A percentile compares a stretch with the other conserved stretches of the same genome.
phyloP scores from a whole-genome alignment of 2,888 invertebrate genomes.

The Epistrophella euchroma region DNA sequence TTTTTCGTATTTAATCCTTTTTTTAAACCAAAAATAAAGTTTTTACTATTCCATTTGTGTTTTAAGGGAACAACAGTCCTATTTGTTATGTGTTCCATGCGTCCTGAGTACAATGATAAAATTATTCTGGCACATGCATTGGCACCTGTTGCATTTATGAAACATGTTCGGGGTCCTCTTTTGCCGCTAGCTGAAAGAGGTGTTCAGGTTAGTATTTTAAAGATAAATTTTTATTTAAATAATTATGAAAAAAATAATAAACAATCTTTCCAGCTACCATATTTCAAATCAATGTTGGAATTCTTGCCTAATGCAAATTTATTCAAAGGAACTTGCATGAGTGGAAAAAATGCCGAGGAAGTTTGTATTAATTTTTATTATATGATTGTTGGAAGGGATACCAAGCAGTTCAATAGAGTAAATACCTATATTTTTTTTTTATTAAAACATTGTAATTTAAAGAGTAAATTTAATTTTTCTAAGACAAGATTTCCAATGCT shows the following conservation, averaged over 20 bases:
- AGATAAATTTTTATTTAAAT: background rate
- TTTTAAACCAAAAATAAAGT: no score
- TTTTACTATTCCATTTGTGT: no score
- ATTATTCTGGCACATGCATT: constrained; percentile 84
- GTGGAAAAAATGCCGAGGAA: constrained; percentile 59
- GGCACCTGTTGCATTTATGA: constrained; percentile 85
- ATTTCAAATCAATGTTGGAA: background rate
- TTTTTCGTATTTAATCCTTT: no score
- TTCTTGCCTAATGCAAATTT: background rate
- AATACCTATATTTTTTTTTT: constrained; percentile 2
- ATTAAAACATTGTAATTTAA: no score
- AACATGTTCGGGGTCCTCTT: constrained; percentile 80
- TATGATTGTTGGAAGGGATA: constrained; percentile 84
- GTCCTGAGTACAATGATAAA: constrained; percentile 85
- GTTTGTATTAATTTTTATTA: constrained; percentile 83
- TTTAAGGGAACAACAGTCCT: constrained; percentile 85
- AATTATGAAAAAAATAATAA: background rate
- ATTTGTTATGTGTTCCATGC: constrained; percentile 83
- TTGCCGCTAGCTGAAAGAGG: constrained; percentile 77
- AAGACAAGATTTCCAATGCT: constrained; percentile 86
- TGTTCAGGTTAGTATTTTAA: constrained; percentile 73
- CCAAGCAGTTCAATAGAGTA: constrained; percentile 83
- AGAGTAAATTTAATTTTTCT: no score
- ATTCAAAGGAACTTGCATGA: constrained; percentile 71
- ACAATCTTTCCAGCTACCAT: background rate